Conservation (phyloP, 2,797 vertebrate species). For the Zalophus californianus region DNA sequence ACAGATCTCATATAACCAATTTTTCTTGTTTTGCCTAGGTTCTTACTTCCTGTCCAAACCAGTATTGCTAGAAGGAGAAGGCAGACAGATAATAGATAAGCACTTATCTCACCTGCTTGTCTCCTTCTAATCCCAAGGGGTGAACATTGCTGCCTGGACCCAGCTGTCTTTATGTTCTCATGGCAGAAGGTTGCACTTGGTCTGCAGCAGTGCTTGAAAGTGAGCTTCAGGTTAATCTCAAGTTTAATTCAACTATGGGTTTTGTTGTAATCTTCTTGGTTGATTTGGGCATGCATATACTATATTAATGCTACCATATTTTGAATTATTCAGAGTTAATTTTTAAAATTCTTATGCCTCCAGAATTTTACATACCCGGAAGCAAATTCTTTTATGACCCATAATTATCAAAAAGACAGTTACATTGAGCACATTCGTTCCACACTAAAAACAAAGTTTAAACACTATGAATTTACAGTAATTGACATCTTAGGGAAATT, state of each 20-base stretch:
- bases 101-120: neutral
- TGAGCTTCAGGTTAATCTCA: neutral
- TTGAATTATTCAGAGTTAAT: neutral
- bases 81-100: neutral
- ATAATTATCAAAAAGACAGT: constrained; percentile 26
- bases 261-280: neutral
- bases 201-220: neutral
- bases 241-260: neutral
- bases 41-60: neutral
- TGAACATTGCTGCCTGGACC: neutral
- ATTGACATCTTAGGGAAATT: constrained; percentile 30
- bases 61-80: neutral
- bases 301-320: neutral
- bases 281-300: neutral
- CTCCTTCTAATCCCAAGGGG: neutral
- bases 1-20: neutral
- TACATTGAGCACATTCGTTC: neutral
- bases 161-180: neutral
- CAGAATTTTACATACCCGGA: constrained; percentile 29
- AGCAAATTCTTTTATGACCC: constrained; percentile 20
- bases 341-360: neutral
- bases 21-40: neutral
- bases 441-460: neutral
- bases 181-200: neutral
- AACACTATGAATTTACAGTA: constrained; percentile 23